Evolutionary conservation across 2,113 vertebrate species (phyloP).

Genomic region (Rana temporaria): DNA sequence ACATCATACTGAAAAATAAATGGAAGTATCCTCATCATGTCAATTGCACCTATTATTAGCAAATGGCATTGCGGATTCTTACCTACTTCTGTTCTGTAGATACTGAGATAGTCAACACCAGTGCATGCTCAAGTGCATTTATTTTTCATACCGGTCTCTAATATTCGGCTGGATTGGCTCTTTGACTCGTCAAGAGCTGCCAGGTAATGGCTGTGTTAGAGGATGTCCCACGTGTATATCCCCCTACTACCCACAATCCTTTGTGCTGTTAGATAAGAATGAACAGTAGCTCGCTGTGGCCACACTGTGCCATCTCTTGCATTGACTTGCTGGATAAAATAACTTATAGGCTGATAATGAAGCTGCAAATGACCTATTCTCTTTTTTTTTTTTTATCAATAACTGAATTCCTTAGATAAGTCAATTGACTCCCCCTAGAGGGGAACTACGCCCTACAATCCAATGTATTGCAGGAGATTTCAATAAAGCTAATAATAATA

Average conservation of each 20-base stretch:
- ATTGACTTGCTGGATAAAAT: constrained; percentile 23
- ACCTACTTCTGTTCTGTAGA: neutral
- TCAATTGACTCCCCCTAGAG: too few species aligned
- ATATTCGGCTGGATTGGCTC: constrained; percentile 19
- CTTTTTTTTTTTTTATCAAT: too few species aligned
- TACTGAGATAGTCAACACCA: neutral
- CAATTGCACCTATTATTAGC: too few species aligned
- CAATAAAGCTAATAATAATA: too few species aligned
- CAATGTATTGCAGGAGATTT: too few species aligned
- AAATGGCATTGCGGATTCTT: too few species aligned
- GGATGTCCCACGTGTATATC: neutral
- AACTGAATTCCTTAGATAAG: too few species aligned
- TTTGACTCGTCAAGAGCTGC: neutral
- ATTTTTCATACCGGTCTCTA: neutral
- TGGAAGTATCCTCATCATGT: too few species aligned
- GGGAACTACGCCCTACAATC: too few species aligned
- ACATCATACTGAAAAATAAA: too few species aligned
- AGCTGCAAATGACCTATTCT: too few species aligned
- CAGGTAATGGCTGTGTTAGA: neutral
- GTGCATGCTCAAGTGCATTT: neutral
- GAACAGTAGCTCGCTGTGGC: neutral
- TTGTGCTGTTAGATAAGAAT: constrained; percentile 51
- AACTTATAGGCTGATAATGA: neutral
- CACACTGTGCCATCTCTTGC: neutral
- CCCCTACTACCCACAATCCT: constrained; percentile 11